Percentiles rank a stretch among this genome's conserved stretches.
Evolutionary conservation across 2,113 vertebrate species (phyloP).

Genomic region (Platycercus adscitus): DNA sequence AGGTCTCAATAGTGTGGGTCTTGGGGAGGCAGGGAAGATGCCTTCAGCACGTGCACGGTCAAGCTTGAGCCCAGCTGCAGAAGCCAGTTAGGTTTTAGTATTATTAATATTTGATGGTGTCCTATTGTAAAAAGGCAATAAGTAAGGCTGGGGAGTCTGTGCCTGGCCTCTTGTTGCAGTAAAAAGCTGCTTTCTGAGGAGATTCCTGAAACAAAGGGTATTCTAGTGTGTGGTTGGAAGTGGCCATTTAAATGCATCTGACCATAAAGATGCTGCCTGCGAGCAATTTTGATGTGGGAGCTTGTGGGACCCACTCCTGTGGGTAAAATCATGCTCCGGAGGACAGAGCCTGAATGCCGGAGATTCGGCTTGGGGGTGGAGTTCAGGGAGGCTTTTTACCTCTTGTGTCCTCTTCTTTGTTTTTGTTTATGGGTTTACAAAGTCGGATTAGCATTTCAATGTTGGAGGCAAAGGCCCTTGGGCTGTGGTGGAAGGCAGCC

Average conservation of each 20-base stretch:
- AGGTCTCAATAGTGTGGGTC: neutral
- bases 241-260: conserved; percentile 44
- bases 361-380: neutral
- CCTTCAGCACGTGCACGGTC: neutral
- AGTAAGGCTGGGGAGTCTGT: neutral
- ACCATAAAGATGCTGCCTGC: conserved; percentile 21
- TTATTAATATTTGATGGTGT: neutral
- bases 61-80: neutral
- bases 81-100: neutral
- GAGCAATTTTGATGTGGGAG: neutral
- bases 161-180: neutral
- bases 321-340: neutral
- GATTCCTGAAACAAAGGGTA: conserved; percentile 15
- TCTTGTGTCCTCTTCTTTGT: conserved; percentile 50
- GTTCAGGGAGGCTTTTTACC: conserved; percentile 31
- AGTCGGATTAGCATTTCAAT: conserved; percentile 67
- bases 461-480: conserved; percentile 42
- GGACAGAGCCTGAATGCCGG: neutral
- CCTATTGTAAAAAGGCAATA: neutral
- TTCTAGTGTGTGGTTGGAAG: neutral
- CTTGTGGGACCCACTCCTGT: neutral
- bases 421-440: conserved; percentile 67
- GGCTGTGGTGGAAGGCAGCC: conserved; percentile 27
- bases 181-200: conserved; percentile 10
- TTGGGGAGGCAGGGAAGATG: neutral